Conservation (phyloP, 2,888 invertebrate genomes). For the Chrysolina haemoptera region DNA sequence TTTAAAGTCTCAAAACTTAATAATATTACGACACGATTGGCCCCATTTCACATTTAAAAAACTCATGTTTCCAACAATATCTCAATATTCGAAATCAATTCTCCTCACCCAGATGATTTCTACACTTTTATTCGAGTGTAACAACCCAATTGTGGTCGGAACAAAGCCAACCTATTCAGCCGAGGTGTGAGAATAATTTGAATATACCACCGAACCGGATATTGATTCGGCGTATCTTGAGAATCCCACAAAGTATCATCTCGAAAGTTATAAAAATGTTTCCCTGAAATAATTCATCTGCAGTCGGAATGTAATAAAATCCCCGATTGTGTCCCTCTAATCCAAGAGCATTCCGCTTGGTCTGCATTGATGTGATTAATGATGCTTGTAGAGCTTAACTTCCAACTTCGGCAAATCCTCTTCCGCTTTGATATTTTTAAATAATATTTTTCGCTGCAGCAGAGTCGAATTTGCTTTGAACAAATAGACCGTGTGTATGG, state of each 20-base stretch:
- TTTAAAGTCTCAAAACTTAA: no score
- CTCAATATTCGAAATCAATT: no score
- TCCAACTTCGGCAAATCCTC: slow-evolving; percentile 52
- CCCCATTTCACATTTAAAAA: no score
- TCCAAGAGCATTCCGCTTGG: slow-evolving; percentile 59
- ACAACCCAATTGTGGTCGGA: not conserved
- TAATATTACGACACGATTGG: no score
- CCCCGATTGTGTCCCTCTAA: slow-evolving; percentile 61
- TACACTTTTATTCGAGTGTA: no score
- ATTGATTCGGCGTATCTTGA: slow-evolving; percentile 9
- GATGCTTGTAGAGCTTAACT: slow-evolving; percentile 61
- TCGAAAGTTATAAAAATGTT: slow-evolving; percentile 43
- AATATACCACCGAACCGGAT: not conserved
- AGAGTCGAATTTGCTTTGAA: slow-evolving; percentile 28
- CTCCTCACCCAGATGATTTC: no score
- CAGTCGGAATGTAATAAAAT: slow-evolving; percentile 60
- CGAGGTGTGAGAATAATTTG: not conserved
- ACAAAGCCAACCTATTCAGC: not conserved
- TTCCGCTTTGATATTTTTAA: slow-evolving; percentile 46
- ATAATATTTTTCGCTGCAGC: slow-evolving; percentile 36
- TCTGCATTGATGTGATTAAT: slow-evolving; percentile 61
- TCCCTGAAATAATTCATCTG: slow-evolving; percentile 60
- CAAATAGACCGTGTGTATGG: slow-evolving; percentile 29
- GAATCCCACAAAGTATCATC: slow-evolving; percentile 18
- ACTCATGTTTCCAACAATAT: no score